These are phyloP conservation scores for Oreochromis tanganicae DNA, from an alignment of 2,113 vertebrate genomes.

Conservation along the genomic window DNA sequence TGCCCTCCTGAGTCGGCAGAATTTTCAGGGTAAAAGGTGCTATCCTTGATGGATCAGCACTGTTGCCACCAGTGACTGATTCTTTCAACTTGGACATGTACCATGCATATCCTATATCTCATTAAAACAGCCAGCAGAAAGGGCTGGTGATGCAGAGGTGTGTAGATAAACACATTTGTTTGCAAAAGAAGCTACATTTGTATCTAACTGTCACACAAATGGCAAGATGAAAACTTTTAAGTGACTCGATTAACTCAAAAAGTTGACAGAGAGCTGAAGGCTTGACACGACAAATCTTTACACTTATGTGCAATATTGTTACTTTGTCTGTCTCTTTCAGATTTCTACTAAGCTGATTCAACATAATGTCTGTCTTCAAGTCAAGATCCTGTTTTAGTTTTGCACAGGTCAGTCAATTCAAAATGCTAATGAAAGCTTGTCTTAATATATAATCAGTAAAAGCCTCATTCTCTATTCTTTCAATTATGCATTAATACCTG, in stretches of 20 bases:
- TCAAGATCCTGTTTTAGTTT: neutral
- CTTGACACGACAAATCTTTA: neutral
- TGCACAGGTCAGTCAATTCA: slow-evolving; percentile 9
- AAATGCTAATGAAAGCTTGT: neutral
- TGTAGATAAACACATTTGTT: neutral
- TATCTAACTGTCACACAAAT: neutral
- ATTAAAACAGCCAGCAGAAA: slow-evolving; percentile 76
- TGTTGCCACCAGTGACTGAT: slow-evolving; percentile 83
- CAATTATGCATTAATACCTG: neutral
- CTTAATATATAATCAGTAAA: neutral
- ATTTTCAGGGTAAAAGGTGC: slow-evolving; percentile 83
- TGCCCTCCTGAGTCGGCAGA: slow-evolving; percentile 86
- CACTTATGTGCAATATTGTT: neutral
- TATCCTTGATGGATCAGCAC: slow-evolving; percentile 91
- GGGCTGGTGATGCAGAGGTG: neutral
- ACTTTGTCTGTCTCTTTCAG: neutral
- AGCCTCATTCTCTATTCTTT: neutral
- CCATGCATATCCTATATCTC: slow-evolving; percentile 80
- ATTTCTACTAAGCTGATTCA: neutral
- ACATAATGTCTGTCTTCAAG: neutral
- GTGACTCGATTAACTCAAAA: neutral
- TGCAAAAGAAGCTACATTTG: neutral
- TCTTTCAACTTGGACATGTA: slow-evolving; percentile 78
- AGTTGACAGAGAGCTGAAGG: neutral
- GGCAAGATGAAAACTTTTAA: neutral